Base-by-base conservation (phyloP, 2,797 vertebrate species). In the Discoglossus pictus region DNA sequence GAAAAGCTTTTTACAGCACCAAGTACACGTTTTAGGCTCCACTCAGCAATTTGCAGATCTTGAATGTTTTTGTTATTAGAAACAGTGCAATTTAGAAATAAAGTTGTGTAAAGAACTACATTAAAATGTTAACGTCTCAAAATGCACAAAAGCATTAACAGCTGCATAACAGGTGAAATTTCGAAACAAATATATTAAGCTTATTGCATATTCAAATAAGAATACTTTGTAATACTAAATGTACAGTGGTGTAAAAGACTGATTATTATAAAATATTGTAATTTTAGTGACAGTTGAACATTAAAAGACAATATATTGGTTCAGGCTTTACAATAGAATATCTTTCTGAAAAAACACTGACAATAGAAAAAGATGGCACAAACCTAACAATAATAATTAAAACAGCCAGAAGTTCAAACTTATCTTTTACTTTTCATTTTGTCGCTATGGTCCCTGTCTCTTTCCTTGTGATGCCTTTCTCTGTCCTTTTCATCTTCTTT, bases 131-230 rank as follows among this genome's bases (percentile, higher is more conserved):
- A 84, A 60, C 73, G 79, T 86, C 78, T 72, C 75, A 73, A 78
- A 81, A 75, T 80, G 82, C 80, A 84, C 82, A 84, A 79, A 85
- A 82, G 83, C 80, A 83, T 79, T 76, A 82, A 83, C 69, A 82
- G 85, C 84, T 82, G 79, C 77, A 79, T 78, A 83, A 78, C 75
- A 77, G 77, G 74, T 76, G 81, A 83, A 82, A 83, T 86, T 51
- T 60, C 36, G 23, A 82, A 82, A 72, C 84, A 86, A 83, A 81
- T 74, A 78, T 83, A 78, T 82, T 27, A 83, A 80, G 76, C 80
- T 88, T 89, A 89, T 87, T 90, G 88, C 82, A 82, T 87, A 88
- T 88, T 89, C 85, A 88, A 84, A 83, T 88, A 89, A 82, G 76
- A 87, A 87, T 85, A 80, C 69, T 83, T 81, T 74, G 73, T 76